Percentiles rank a stretch among this genome's conserved stretches.
These are phyloP conservation scores for Druceiella hillmani DNA, from an alignment of 2,888 invertebrate species.

Conservation along the genomic window DNA sequence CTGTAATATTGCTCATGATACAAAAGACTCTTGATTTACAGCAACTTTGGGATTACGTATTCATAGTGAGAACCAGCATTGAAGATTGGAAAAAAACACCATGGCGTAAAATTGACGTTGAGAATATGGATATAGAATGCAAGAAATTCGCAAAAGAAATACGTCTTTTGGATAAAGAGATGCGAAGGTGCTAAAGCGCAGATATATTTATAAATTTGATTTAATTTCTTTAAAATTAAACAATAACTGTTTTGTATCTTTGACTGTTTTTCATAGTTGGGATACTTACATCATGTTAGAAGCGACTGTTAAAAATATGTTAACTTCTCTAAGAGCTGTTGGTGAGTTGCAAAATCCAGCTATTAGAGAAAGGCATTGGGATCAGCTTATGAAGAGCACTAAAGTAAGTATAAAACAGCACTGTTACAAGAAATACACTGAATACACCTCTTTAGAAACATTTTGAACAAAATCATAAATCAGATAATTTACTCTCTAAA, in stretches of 20 bases:
- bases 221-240: too few species aligned
- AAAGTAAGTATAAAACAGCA: too few species aligned
- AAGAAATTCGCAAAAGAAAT: conserved; percentile 97
- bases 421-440: too few species aligned
- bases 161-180: conserved; percentile 88
- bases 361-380: conserved; percentile 94
- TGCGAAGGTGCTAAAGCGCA: conserved; percentile 58
- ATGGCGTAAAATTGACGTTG: conserved; percentile 95
- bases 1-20: too few species aligned
- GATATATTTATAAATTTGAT: too few species aligned
- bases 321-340: conserved; percentile 90
- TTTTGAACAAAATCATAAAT: too few species aligned
- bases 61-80: conserved; percentile 84
- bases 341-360: conserved; percentile 95
- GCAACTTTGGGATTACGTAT: conserved; percentile 94
- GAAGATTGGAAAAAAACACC: conserved; percentile 97
- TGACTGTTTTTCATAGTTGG: conserved; percentile 69
- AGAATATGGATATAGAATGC: conserved; percentile 98
- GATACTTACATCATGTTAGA: conserved; percentile 86
- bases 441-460: too few species aligned
- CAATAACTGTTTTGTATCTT: too few species aligned
- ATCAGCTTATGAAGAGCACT: conserved; percentile 92
- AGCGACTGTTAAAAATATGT: conserved; percentile 91
- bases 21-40: too few species aligned
- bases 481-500: too few species aligned